Evolutionary conservation across 2,888 invertebrate genomes (phyloP).

Genomic region (Acanthosoma haemorrhoidale): DNA sequence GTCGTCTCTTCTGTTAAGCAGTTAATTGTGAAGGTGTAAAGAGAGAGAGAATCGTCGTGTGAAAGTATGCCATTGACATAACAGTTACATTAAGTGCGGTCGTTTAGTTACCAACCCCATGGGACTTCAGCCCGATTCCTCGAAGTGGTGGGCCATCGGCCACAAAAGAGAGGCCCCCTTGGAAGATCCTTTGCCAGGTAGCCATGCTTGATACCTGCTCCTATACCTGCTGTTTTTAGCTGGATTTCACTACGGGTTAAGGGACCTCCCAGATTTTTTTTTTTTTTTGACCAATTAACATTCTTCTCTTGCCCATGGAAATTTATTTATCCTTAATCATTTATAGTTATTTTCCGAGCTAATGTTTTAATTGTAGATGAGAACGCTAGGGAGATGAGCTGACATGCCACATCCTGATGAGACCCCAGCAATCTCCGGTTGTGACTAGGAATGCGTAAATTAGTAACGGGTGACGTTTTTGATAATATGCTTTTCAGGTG

Average conservation of each 20-base stretch:
- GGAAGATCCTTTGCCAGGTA: too few species aligned
- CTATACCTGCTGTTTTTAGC: background rate
- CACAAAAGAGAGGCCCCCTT: background rate
- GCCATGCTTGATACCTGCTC: background rate
- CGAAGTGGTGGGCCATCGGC: background rate
- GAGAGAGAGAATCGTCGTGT: background rate
- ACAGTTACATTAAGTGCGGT: background rate
- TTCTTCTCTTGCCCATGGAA: too few species aligned
- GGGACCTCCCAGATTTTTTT: too few species aligned
- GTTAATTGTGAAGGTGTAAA: conserved; percentile 10
- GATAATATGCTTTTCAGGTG: too few species aligned
- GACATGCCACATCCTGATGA: too few species aligned
- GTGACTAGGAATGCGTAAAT: too few species aligned
- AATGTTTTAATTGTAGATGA: background rate
- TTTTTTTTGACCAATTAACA: too few species aligned
- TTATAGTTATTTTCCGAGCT: background rate
- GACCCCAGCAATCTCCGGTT: too few species aligned
- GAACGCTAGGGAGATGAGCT: background rate
- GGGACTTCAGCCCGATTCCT: background rate
- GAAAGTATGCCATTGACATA: background rate
- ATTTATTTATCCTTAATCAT: too few species aligned
- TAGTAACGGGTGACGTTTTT: too few species aligned
- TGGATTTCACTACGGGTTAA: too few species aligned
- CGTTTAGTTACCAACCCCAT: too few species aligned
- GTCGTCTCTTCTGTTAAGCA: background rate